Base-by-base conservation (phyloP, 2,888 invertebrate genomes). In the Drosophila diplacantha region DNA sequence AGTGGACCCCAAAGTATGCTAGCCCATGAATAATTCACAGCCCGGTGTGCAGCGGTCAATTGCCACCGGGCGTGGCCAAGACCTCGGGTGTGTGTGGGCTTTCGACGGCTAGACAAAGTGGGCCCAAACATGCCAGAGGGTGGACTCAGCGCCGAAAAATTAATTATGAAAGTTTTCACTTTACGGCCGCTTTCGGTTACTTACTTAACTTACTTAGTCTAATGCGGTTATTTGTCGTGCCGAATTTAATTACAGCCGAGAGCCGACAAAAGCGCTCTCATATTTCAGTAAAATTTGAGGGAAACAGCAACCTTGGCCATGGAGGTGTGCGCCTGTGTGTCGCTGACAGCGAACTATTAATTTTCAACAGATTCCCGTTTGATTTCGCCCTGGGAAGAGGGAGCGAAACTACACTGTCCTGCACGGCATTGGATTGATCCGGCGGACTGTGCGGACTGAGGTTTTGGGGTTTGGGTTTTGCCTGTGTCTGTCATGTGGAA, bases 151-250 rank as follows among this genome's bases (percentile, higher is more conserved):
- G 31, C 12, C 66, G 18, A 20, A 69, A 80, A 83, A 80, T 76
- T 76, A 80, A 80, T 80, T 81, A 83, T 80, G 77, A 81, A 81
- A 73, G 73, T 74, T 76, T 81, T 65, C 73, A 76, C 74, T 72
- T 81, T 77, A 62, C 67, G 69, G 58, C 61, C 59, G 66, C 69
- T 74, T 70, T 59, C 57, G 68, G 72, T 72, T 67, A 66, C 79
- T 75, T 72, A 65, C 47, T 26, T 75, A 72, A 75, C 62, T 70
- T 83, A 65, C 72, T 79, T 83, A 69, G 66, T 58, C 56, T 80
- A 80, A 83, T 81, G 73, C 79, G 77, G 71, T 83, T 81, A 79
- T 80, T 71, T 81, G 59, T 71, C 72, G 65, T 62, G 73, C 66
- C 44, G 59, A 81, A 83, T 79, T 73, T 79, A 81, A 80, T 80